Percentiles rank a stretch among this genome's conserved stretches.
phyloP scores from a whole-genome alignment of 2,797 vertebrate genomes.

The Tenualosa thibaudeaui region DNA sequence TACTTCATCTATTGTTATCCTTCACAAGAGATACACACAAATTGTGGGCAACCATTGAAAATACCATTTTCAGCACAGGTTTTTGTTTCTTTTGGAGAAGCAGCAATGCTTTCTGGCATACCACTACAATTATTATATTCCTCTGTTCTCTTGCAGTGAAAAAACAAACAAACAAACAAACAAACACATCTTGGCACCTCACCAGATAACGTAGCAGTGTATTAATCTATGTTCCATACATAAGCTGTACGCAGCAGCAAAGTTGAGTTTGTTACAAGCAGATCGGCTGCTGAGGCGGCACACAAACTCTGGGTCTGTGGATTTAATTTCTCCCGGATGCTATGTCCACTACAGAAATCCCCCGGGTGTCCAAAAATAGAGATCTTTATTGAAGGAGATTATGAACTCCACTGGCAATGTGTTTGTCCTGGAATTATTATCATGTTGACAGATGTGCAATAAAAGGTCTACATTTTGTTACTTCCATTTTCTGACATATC shows the following conservation, averaged over 20 bases:
- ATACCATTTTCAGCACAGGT: background rate
- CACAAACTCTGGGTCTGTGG: background rate
- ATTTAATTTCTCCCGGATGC: conserved; percentile 21
- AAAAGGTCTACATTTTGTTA: background rate
- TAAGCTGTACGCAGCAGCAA: background rate
- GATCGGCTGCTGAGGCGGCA: background rate
- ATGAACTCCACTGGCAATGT: conserved; percentile 16
- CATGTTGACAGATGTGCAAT: conserved; percentile 20
- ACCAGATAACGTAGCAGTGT: background rate
- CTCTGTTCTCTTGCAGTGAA: background rate
- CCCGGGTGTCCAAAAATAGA: conserved; percentile 28
- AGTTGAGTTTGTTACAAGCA: background rate
- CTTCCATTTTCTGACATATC: conserved; percentile 2
- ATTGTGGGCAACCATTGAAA: conserved; percentile 22
- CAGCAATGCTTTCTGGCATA: background rate
- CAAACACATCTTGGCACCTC: background rate
- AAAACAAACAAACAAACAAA: background rate
- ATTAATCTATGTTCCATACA: background rate
- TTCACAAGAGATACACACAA: conserved; percentile 22
- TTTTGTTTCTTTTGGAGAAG: background rate
- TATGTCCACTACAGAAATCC: conserved; percentile 21
- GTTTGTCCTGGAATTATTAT: conserved; percentile 20
- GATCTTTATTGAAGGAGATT: conserved; percentile 29
- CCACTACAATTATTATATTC: background rate
- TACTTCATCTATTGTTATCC: conserved; percentile 43